Percentiles rank a stretch among this genome's conserved stretches.
These are phyloP conservation scores for Tinamus guttatus DNA, from an alignment of 2,113 vertebrate species.

Conservation along the genomic window DNA sequence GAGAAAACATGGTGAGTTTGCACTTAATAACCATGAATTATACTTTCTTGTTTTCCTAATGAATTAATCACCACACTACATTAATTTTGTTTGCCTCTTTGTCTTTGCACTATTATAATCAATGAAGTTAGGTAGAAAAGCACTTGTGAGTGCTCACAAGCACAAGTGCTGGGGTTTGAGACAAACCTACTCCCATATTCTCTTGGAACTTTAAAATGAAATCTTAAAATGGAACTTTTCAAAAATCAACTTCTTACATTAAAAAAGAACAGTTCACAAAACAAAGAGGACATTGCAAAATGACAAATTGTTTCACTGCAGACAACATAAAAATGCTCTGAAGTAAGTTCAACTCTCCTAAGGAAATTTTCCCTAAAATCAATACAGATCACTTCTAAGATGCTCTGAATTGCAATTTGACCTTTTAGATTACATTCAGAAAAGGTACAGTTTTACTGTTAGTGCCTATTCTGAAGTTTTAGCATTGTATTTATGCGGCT, in stretches of 20 bases:
- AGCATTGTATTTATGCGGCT: background rate
- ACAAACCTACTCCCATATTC: background rate
- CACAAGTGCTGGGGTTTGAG: background rate
- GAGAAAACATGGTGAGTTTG: background rate
- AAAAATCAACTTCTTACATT: background rate
- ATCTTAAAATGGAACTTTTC: conserved; percentile 4
- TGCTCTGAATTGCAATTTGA: background rate
- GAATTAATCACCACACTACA: conserved; percentile 11
- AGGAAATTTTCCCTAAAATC: conserved; percentile 6
- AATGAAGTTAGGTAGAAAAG: background rate
- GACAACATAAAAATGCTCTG: background rate
- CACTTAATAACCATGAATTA: conserved; percentile 1
- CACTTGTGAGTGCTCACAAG: background rate
- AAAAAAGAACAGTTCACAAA: background rate
- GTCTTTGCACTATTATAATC: background rate
- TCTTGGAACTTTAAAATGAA: conserved; percentile 3
- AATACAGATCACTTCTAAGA: background rate
- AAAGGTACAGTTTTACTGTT: background rate
- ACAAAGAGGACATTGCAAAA: background rate
- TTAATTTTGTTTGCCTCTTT: conserved; percentile 35
- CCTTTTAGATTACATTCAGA: background rate
- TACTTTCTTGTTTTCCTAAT: conserved; percentile 33
- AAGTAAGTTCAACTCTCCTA: background rate
- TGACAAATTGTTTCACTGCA: background rate
- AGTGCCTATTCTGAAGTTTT: background rate